Evolutionary conservation across 1,140 invertebrate species (phyloP), one percentile per base, ranked within the genome.

Genomic region (Aphidius ervi): DNA sequence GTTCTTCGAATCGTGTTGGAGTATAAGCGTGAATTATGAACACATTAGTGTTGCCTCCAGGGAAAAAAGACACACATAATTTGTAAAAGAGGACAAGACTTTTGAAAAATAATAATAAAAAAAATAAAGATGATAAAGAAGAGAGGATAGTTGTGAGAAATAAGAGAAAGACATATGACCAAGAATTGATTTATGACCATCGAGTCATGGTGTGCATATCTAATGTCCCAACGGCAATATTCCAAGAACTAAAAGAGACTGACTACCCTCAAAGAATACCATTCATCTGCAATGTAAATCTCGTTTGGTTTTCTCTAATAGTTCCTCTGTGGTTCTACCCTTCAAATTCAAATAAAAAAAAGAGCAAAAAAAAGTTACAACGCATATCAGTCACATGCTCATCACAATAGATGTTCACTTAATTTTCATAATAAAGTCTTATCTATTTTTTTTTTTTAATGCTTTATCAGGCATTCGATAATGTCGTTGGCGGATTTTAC

Each of bases 111-210:
- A 5, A 23, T 16, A 43, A 50, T 10, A 40, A 31, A 37, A 5
- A 39, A 54, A 47, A 49, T 47, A 40, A 39, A n/a, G 37, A 52
- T 52, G 49, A 31, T 39, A 52, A 54, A 39, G 40, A 40, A 42
- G 40, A 42, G 40, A 39, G 39, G 59, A 8, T 39, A 46, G 41
- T 42, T 39, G 53, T 23, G 23, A 9, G 20, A 5, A 16, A 37
- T 9, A 41, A 42, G 50, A 54, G 52, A 45, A 8, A 41, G 50
- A 6, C 48, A 16, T 8, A 20, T 8, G 61, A 54, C 59, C 66
- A 62, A 45, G 63, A 63, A 69, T 69, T 67, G 65, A 67, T 67
- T 67, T 67, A 67, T 64, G 65, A 62, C 57, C 58, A 46, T 37
- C 45, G 55, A 45, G 58, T 57, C 46, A 59, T 48, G 61, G 54